A percentile compares a stretch with the other conserved stretches of the same genome.
These are phyloP conservation scores for Pogonocherus hispidulus DNA, from an alignment of 2,888 invertebrate species.

Conservation along the genomic window DNA sequence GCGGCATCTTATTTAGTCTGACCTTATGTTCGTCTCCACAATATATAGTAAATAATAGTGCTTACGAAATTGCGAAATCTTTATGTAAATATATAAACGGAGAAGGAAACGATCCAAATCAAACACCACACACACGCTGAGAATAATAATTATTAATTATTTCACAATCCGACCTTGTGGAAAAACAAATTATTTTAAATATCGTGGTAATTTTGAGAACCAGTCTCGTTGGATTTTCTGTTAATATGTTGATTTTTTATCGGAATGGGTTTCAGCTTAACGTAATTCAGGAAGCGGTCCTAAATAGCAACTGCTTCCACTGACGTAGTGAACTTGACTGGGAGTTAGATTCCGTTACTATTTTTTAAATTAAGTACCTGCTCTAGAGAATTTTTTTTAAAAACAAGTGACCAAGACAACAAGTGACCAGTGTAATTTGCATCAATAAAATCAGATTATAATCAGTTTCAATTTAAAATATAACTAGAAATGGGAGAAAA, in stretches of 20 bases:
- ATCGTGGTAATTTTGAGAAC: conserved; percentile 45
- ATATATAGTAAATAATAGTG: conserved; percentile 31
- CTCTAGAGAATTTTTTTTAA: no score
- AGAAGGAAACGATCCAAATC: conserved; percentile 37
- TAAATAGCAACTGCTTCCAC: no score
- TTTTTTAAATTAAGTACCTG: no score
- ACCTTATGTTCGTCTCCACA: conserved; percentile 24
- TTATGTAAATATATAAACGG: conserved; percentile 30
- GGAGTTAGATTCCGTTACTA: no score
- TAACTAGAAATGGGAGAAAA: no score
- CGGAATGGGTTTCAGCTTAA: neutral
- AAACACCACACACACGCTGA: conserved; percentile 19
- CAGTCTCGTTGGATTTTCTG: conserved; percentile 30
- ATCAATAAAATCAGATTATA: no score
- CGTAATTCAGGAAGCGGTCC: neutral
- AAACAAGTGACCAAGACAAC: no score
- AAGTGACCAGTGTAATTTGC: no score
- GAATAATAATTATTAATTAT: conserved; percentile 28
- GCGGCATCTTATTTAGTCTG: conserved; percentile 25
- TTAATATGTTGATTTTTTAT: neutral
- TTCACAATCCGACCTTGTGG: conserved; percentile 46
- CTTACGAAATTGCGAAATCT: conserved; percentile 26
- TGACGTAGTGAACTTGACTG: no score
- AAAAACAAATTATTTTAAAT: conserved; percentile 46
- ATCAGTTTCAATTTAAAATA: no score